These are phyloP conservation scores for Emydura subglobosa DNA, from an alignment of 2,113 vertebrate species.

Conservation along the genomic window DNA sequence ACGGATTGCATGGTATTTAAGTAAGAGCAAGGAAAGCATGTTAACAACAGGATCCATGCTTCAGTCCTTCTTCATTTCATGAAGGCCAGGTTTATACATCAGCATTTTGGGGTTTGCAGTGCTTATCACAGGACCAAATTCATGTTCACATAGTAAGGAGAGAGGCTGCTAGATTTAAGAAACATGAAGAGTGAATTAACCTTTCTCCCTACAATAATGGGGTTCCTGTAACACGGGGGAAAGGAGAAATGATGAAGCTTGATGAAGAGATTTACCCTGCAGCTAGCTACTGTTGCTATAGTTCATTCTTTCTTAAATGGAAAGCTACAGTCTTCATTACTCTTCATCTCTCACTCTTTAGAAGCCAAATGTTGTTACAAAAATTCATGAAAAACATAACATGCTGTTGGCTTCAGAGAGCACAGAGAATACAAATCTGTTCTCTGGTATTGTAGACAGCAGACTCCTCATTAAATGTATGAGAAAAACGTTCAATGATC, in stretches of 20 bases:
- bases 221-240: not conserved
- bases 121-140: not conserved
- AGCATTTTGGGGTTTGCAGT: not conserved
- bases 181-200: not conserved
- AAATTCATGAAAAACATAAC: not conserved
- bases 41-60: not conserved
- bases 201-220: not conserved
- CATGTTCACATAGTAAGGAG: not conserved
- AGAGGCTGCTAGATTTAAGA: not conserved
- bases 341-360: not conserved
- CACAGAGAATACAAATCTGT: not conserved
- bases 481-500: not conserved
- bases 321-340: not conserved
- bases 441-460: not conserved
- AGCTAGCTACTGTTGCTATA: too few relatives aligned
- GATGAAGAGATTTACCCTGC: not conserved
- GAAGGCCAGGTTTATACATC: not conserved
- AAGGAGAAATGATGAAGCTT: not conserved
- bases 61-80: not conserved
- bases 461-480: not conserved
- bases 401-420: not conserved
- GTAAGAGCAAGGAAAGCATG: not conserved
- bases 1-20: fast-evolving
- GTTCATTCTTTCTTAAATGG: not conserved
- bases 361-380: not conserved